Evolutionary conservation across 2,888 invertebrate species (phyloP), one percentile per base, ranked within the genome.

Genomic region (Mesorhabditis belari): DNA sequence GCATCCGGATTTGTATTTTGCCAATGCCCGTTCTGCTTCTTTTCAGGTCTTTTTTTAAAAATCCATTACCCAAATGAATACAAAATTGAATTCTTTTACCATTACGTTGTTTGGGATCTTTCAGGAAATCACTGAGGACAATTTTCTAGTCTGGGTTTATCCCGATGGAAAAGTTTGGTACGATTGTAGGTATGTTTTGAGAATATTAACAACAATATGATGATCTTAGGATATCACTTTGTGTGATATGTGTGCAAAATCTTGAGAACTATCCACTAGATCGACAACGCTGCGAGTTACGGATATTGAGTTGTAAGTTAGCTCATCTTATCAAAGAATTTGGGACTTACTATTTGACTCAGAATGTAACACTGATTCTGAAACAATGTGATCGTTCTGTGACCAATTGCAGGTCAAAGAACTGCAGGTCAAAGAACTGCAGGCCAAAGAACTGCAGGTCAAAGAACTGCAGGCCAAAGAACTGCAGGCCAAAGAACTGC

Each of bases 201-300:
- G n/a, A n/a, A n/a, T n/a, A n/a, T n/a, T n/a, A n/a, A n/a, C n/a
- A n/a, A n/a, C n/a, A n/a, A n/a, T n/a, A n/a, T n/a, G n/a, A n/a
- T n/a, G n/a, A n/a, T n/a, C n/a, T n/a, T n/a, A 35, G 44, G 44
- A 35, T 35, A 17, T 35, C 44, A 9, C 44, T 35, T n/a, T 35
- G 44, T n/a, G 44, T 35, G n/a, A 35, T 35, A 17, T 35, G 44
- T n/a, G 44, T 35, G 44, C 44, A 35, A 71, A 70, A 74, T 54
- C 62, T 74, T 5, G 68, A 69, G 69, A 74, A 74, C 58, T 74
- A 71, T 51, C 71, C 85, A 0, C 71, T 85, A 55, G 85, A 85
- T 68, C 81, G 80, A 3, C 84, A 84, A 70, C 79, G 83, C 5
- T 84, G 84, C 75, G 83, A 83, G 4, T 83, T 84, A 81, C 83